Conservation (phyloP, 2,113 vertebrate species). For the Neofelis nebulosa region DNA sequence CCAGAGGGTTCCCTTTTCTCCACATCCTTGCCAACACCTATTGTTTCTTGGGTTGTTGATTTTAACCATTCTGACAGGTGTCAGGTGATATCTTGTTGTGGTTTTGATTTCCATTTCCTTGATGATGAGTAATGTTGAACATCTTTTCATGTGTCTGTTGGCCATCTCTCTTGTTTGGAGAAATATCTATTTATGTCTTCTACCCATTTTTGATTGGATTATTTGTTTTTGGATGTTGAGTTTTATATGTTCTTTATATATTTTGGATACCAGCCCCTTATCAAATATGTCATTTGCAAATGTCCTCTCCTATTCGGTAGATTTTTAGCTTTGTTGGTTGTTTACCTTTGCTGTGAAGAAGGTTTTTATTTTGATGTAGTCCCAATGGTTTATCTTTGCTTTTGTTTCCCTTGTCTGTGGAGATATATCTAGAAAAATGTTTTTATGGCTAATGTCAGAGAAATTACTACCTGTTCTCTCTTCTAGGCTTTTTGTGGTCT, state of each 20-base stretch:
- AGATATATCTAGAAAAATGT: neutral
- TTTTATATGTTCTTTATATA: neutral
- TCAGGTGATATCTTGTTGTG: neutral
- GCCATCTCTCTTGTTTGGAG: neutral
- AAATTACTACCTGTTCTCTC: neutral
- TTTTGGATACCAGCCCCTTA: neutral
- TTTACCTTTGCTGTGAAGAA: neutral
- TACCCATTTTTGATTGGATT: neutral
- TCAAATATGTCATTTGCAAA: neutral
- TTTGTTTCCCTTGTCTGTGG: neutral
- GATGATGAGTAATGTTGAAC: neutral
- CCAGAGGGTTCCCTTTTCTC: neutral
- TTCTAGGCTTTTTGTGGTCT: neutral
- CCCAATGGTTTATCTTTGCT: neutral
- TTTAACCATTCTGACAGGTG: neutral
- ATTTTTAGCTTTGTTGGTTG: neutral
- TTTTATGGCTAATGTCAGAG: neutral
- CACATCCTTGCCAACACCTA: neutral
- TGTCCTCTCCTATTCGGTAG: neutral
- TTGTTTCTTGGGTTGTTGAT: neutral
- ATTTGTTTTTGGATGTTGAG: neutral
- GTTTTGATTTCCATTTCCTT: neutral
- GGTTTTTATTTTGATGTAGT: neutral
- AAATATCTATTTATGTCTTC: neutral
- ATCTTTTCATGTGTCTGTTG: neutral